Evolutionary conservation across 2,888 invertebrate genomes (phyloP).

Genomic region (Epiperipatus broadwayi): DNA sequence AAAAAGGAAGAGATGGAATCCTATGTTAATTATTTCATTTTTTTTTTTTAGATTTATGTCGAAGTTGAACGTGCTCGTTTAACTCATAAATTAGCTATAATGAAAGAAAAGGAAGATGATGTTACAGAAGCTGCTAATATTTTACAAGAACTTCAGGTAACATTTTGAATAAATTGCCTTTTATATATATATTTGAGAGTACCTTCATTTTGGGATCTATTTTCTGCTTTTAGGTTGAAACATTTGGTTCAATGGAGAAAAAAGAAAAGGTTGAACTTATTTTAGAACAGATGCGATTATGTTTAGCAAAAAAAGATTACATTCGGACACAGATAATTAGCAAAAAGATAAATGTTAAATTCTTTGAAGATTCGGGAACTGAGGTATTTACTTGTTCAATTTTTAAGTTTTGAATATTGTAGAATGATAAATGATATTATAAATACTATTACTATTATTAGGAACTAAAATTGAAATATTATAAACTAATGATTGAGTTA

Average conservation of each 20-base stretch:
- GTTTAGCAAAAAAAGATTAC: constrained; percentile 83
- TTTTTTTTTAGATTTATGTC: constrained; percentile 62
- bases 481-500: constrained; percentile 73
- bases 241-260: constrained; percentile 97
- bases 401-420: not conserved
- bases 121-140: constrained; percentile 74
- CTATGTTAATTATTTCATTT: not conserved
- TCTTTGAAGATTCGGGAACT: constrained; percentile 69
- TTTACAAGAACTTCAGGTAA: constrained; percentile 74
- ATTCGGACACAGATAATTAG: constrained; percentile 95
- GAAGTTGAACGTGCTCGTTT: constrained; percentile 93
- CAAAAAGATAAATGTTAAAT: constrained; percentile 90
- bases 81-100: constrained; percentile 47
- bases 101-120: constrained; percentile 36
- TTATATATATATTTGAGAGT: not conserved
- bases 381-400: constrained; percentile 29
- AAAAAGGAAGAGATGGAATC: too few species aligned
- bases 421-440: constrained; percentile 5
- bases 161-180: not conserved
- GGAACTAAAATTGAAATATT: constrained; percentile 48
- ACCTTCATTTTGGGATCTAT: constrained; percentile 5
- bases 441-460: constrained; percentile 23
- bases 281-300: constrained; percentile 93
- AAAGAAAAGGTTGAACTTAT: constrained; percentile 87
- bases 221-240: constrained; percentile 44